A percentile compares a stretch with the other conserved stretches of the same genome.
phyloP scores from a whole-genome alignment of 1,140 invertebrate genomes.

The Laupala kohalensis region DNA sequence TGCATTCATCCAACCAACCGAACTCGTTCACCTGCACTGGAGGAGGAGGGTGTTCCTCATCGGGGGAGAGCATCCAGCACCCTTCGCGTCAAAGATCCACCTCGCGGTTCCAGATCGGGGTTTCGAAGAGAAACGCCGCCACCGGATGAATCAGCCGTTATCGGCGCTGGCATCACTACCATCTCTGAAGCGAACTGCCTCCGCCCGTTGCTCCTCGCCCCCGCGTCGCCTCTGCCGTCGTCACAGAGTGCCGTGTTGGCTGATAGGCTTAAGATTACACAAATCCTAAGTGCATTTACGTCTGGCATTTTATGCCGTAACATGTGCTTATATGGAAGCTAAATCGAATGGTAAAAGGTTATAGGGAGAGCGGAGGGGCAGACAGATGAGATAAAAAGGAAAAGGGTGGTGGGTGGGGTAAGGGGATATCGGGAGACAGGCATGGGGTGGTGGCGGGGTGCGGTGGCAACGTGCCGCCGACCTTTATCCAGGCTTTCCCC shows the following conservation, averaged over 20 bases:
- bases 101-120: no score
- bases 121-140: neutral
- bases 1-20: no score
- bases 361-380: neutral
- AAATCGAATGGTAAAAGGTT: neutral
- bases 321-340: neutral
- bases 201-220: neutral
- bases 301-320: neutral
- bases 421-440: no score
- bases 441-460: neutral
- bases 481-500: neutral
- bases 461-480: neutral
- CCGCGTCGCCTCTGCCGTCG: neutral
- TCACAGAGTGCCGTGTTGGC: neutral
- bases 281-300: neutral
- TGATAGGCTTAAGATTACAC: neutral
- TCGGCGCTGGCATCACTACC: neutral
- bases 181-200: no score
- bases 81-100: no score
- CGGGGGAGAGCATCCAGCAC: no score
- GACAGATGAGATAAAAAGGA: neutral
- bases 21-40: no score
- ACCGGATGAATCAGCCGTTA: neutral
- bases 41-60: no score
- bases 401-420: neutral